Percentiles rank a stretch among this genome's conserved stretches.
Conservation (phyloP, 2,113 vertebrate genomes). For the Lontra canadensis region DNA sequence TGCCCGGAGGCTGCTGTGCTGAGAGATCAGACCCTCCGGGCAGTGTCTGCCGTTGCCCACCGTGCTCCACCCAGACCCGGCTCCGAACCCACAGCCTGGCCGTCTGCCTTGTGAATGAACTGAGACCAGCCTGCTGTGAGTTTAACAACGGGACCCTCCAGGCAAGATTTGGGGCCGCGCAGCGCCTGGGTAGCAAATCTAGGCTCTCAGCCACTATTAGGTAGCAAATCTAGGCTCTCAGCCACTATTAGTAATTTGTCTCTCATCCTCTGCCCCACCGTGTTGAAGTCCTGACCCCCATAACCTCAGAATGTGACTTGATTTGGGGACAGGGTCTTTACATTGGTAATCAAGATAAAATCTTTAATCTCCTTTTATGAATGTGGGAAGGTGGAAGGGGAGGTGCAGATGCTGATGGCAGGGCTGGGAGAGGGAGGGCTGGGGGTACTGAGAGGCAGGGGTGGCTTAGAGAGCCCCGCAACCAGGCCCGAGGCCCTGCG, state of each 20-base stretch:
- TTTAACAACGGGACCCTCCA: background rate
- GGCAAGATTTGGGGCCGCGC: background rate
- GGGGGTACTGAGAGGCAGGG: background rate
- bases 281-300: background rate
- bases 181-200: background rate
- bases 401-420: too few relatives aligned
- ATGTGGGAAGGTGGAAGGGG: background rate
- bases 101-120: background rate
- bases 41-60: background rate
- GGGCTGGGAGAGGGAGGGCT: background rate
- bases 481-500: background rate
- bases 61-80: background rate
- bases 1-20: background rate
- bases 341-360: background rate
- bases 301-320: background rate
- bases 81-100: background rate
- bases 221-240: background rate
- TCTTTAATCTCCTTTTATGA: background rate
- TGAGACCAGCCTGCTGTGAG: too few relatives aligned
- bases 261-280: background rate
- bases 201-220: background rate
- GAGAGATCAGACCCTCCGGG: background rate
- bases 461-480: accelerated
- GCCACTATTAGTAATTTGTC: background rate
- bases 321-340: background rate